Conservation (phyloP, 2,888 invertebrate species). For the Sesamia inferens region DNA sequence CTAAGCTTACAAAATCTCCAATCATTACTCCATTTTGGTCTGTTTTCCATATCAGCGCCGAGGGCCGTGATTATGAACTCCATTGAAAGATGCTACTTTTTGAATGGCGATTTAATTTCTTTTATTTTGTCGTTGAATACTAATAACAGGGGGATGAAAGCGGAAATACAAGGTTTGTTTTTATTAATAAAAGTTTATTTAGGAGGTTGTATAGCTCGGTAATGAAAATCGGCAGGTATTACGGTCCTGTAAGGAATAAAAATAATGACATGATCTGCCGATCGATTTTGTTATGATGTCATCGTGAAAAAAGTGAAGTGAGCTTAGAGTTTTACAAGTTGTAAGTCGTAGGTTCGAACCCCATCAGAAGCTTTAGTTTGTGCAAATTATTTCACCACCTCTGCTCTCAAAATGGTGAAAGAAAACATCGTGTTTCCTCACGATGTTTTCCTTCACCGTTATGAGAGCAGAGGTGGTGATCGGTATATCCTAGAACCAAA, state of each 20-base stretch:
- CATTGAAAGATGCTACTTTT: slow-evolving; percentile 38
- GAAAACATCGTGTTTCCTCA: too few relatives aligned
- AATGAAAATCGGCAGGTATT: neutral
- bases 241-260: neutral
- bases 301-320: too few relatives aligned
- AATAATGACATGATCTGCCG: too few relatives aligned
- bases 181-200: neutral
- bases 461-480: too few relatives aligned
- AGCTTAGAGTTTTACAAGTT: too few relatives aligned
- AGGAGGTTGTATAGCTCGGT: neutral
- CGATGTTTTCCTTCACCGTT: too few relatives aligned
- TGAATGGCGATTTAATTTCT: slow-evolving; percentile 16
- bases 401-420: too few relatives aligned
- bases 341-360: too few relatives aligned
- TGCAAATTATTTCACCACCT: too few relatives aligned
- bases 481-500: too few relatives aligned
- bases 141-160: neutral
- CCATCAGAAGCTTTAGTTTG: too few relatives aligned
- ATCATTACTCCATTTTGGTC: neutral
- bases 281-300: too few relatives aligned
- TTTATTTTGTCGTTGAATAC: slow-evolving; percentile 5
- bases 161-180: neutral
- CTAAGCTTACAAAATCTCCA: neutral
- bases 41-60: neutral
- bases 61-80: slow-evolving; percentile 31